phyloP scores from a whole-genome alignment of 1,140 invertebrate genomes.

The Drosophila pachea region DNA sequence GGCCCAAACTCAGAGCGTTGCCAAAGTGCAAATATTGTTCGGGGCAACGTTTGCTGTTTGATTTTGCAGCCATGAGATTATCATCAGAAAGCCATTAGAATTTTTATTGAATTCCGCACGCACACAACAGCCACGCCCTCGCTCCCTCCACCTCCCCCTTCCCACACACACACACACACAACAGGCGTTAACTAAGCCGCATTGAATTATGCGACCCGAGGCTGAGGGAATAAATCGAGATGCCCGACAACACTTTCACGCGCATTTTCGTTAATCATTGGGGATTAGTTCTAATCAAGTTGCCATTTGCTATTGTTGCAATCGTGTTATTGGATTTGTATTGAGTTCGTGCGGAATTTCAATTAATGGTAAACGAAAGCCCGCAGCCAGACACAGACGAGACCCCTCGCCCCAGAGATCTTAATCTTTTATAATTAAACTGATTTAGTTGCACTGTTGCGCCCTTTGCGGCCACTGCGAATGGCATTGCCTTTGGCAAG shows the following conservation, averaged over 20 bases:
- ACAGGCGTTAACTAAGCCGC: slow-evolving; percentile 37
- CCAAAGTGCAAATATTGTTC: slow-evolving; percentile 68
- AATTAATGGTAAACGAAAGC: slow-evolving; percentile 52
- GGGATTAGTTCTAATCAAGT: slow-evolving; percentile 74
- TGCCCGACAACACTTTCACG: slow-evolving; percentile 67
- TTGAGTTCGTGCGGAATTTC: slow-evolving; percentile 67
- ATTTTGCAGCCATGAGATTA: slow-evolving; percentile 75
- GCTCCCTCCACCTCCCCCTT: too few relatives aligned
- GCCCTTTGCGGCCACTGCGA: slow-evolving; percentile 14
- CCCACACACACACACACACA: slow-evolving; percentile 11
- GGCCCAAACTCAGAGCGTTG: slow-evolving; percentile 34
- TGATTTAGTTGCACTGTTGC: slow-evolving; percentile 54
- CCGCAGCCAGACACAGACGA: not conserved
- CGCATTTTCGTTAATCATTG: slow-evolving; percentile 74
- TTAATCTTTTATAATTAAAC: slow-evolving; percentile 78
- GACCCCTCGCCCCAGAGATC: slow-evolving; percentile 2
- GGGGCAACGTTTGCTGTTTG: slow-evolving; percentile 64
- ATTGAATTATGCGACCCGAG: slow-evolving; percentile 63
- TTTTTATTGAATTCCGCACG: slow-evolving; percentile 77
- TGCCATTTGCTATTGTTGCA: slow-evolving; percentile 43
- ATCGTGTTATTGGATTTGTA: slow-evolving; percentile 71
- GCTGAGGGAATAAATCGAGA: slow-evolving; percentile 36
- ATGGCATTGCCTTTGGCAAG: slow-evolving; percentile 5
- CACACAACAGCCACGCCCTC: slow-evolving; percentile 53
- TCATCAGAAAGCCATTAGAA: slow-evolving; percentile 77